Conservation (phyloP, 2,113 vertebrate species). For the Ameiurus melas region DNA sequence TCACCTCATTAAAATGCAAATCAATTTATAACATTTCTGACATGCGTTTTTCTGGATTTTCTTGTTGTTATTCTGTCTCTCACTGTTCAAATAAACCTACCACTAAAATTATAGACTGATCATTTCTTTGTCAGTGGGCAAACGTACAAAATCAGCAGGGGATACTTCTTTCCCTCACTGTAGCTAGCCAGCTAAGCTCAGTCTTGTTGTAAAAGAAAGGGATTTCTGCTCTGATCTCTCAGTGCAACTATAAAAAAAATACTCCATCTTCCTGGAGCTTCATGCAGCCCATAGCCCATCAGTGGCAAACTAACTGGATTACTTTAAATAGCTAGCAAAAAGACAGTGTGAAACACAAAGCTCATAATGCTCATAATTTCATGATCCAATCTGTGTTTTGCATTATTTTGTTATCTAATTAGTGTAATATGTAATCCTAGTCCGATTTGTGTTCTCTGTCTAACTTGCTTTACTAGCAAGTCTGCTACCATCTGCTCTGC, state of each 20-base stretch:
- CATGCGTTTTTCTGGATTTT: too few species aligned
- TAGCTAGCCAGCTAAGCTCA: background rate
- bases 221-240: background rate
- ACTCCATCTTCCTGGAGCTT: background rate
- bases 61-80: too few species aligned
- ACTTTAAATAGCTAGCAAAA: background rate
- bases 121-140: too few species aligned
- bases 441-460: background rate
- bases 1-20: too few species aligned
- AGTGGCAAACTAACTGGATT: background rate
- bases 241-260: background rate
- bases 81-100: too few species aligned
- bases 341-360: background rate
- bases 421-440: background rate
- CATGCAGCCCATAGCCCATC: background rate
- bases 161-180: too few species aligned
- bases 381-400: background rate
- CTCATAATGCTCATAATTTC: background rate
- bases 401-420: background rate
- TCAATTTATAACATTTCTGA: too few species aligned
- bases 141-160: too few species aligned
- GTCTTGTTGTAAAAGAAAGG: background rate
- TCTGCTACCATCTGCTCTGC: background rate
- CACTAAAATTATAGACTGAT: too few species aligned
- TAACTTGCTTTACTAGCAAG: background rate